Conservation (phyloP, 1,140 invertebrate species). For the Paralvinella palmiformis region DNA sequence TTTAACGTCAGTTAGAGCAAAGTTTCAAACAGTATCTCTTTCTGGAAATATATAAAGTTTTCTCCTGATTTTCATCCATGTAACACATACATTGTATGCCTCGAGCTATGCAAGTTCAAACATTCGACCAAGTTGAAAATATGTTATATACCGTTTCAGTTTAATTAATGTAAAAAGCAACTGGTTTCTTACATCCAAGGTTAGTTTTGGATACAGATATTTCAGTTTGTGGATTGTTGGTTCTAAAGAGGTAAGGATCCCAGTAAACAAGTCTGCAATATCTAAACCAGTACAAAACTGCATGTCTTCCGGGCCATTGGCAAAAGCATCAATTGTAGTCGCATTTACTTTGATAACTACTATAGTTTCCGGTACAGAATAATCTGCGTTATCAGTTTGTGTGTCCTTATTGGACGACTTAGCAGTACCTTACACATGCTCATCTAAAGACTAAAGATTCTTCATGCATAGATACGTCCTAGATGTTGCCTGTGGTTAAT, state of each 20-base stretch:
- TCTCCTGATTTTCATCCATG: conserved; percentile 32
- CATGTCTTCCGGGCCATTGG: conserved; percentile 52
- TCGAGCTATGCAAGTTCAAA: conserved; percentile 27
- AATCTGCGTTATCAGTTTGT: background rate
- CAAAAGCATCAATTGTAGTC: conserved; percentile 57
- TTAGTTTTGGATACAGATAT: conserved; percentile 20
- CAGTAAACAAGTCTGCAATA: conserved; percentile 16
- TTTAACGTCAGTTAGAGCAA: conserved; percentile 30
- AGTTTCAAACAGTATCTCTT: conserved; percentile 26
- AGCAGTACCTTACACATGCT: too few relatives aligned
- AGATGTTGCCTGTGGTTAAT: too few relatives aligned
- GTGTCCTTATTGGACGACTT: background rate
- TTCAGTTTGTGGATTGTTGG: too few relatives aligned
- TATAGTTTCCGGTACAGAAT: conserved; percentile 57
- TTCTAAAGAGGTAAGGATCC: conserved; percentile 43
- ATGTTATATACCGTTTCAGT: conserved; percentile 22
- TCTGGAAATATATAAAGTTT: conserved; percentile 32
- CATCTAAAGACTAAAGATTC: too few relatives aligned
- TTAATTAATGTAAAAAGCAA: conserved; percentile 34
- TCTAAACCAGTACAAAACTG: conserved; percentile 26
- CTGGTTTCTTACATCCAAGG: conserved; percentile 24
- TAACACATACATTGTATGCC: conserved; percentile 30
- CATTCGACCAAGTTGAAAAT: conserved; percentile 28
- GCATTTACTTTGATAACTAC: conserved; percentile 56
- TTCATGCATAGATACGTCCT: too few relatives aligned